Percentiles rank a stretch among this genome's conserved stretches.
These are phyloP conservation scores for Characodon lateralis DNA, from an alignment of 2,797 vertebrate species.

Conservation along the genomic window DNA sequence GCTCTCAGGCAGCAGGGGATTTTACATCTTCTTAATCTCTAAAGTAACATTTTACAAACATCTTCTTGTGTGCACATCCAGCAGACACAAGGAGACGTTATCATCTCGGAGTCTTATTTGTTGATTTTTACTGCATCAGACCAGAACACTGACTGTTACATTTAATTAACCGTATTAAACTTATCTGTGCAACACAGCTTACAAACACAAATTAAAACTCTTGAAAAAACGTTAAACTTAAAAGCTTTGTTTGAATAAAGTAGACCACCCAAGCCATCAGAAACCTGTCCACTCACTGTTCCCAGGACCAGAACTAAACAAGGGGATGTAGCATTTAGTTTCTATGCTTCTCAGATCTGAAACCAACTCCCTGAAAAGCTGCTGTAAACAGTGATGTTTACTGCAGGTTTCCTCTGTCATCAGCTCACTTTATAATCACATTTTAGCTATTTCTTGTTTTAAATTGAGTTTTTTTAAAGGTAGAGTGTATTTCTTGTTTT, in stretches of 20 bases:
- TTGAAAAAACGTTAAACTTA: not conserved
- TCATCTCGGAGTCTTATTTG: not conserved
- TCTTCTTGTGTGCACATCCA: not conserved
- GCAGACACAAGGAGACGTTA: not conserved
- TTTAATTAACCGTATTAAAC: not conserved
- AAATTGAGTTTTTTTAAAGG: not conserved
- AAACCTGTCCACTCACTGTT: not conserved
- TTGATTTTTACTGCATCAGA: not conserved
- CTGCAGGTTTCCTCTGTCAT: not conserved
- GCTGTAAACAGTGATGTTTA: no score
- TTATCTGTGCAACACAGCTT: not conserved
- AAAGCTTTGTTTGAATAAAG: not conserved
- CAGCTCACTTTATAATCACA: not conserved
- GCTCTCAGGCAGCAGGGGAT: constrained; percentile 52
- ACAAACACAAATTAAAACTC: not conserved
- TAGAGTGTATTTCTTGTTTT: not conserved
- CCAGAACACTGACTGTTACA: not conserved
- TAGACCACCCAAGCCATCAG: no score
- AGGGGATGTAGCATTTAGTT: not conserved
- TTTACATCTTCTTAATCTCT: constrained; percentile 45
- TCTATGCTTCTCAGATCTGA: not conserved
- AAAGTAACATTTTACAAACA: constrained; percentile 19
- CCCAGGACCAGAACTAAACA: not conserved
- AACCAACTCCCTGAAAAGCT: not conserved
- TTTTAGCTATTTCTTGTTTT: not conserved